phyloP scores from a whole-genome alignment of 2,113 vertebrate species.

The Antigone vipio region DNA sequence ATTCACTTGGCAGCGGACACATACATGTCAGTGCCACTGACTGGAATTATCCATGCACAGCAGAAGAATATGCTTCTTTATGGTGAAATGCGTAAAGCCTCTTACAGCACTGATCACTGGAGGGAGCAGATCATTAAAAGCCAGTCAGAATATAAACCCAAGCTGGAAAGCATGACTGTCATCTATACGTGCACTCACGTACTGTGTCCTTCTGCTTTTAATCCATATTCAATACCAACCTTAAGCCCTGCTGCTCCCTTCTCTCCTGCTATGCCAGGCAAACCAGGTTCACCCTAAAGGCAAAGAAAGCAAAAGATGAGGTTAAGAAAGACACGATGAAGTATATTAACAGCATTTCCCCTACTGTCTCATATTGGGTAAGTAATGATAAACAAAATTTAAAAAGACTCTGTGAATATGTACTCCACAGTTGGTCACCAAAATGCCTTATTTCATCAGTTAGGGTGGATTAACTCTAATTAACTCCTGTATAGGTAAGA shows the following conservation, averaged over 20 bases:
- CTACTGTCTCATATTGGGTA: not conserved
- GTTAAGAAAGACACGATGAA: not conserved
- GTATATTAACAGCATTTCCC: not conserved
- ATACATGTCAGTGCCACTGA: not conserved
- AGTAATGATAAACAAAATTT: not conserved
- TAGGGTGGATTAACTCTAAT: not conserved
- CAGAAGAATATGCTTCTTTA: slow-evolving; percentile 18
- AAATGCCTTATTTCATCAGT: not conserved
- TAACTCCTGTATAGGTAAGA: not conserved
- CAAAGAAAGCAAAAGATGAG: not conserved
- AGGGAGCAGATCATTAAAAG: not conserved
- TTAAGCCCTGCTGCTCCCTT: slow-evolving; percentile 86
- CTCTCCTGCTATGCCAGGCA: slow-evolving; percentile 79
- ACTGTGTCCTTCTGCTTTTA: not conserved
- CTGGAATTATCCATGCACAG: not conserved
- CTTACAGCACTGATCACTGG: not conserved
- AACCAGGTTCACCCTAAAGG: slow-evolving; percentile 88
- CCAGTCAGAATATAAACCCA: not conserved
- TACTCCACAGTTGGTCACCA: not conserved
- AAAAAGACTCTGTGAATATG: not conserved
- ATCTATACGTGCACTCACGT: not conserved
- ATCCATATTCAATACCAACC: slow-evolving; percentile 77
- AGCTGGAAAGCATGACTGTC: not conserved
- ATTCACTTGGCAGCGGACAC: not conserved
- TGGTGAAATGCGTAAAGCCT: not conserved